Evolutionary conservation across 2,888 invertebrate species (phyloP), one percentile per base, ranked within the genome.

Genomic region (Polia nebulosa): DNA sequence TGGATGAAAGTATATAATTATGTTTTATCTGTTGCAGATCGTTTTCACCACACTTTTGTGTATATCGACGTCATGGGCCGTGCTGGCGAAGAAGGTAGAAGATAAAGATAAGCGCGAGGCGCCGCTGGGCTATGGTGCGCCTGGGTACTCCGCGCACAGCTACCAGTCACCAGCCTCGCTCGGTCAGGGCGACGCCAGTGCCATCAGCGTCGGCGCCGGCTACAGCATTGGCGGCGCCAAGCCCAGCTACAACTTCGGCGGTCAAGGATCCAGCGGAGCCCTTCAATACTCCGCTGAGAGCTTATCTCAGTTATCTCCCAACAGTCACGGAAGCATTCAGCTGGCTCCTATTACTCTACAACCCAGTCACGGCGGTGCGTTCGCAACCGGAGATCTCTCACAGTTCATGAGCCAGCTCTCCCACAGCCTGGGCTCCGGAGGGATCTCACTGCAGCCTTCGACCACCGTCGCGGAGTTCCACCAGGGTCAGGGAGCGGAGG

Each of bases 41-140:
- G 85, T 89, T 88, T 90, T 95, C 84, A 83, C 93, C 72, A 88
- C 92, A 84, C 88, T 94, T 61, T 84, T 95, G 78, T 89, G 93
- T 85, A 84, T 94, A 84, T 88, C 94, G 75, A 87, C 91, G 74
- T 87, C 94, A 86, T 91, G 90, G 91, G 92, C 90, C 70, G 88
- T 91, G 61, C 88, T 91, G 63, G 85, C 92, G 57, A 89, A 91
- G 74, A 91, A 89, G 78, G 80, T 78, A 56, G 92, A 94, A 72
- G 95, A 95, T 13, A 95, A 95, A 76, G 95, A 93, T 69, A 95
- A 95, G 83, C 89, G 95, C 45, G 95, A 95, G 84, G 92, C 95
- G 5, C 76, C 88, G 2, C 77, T 89, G 47, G 88, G 90, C 49
- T 95, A 95, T 71, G 85, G 89, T 4, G 86, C 91, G 0, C 65